Conservation (phyloP, 2,888 invertebrate genomes). For the Enchytraeus crypticus region DNA sequence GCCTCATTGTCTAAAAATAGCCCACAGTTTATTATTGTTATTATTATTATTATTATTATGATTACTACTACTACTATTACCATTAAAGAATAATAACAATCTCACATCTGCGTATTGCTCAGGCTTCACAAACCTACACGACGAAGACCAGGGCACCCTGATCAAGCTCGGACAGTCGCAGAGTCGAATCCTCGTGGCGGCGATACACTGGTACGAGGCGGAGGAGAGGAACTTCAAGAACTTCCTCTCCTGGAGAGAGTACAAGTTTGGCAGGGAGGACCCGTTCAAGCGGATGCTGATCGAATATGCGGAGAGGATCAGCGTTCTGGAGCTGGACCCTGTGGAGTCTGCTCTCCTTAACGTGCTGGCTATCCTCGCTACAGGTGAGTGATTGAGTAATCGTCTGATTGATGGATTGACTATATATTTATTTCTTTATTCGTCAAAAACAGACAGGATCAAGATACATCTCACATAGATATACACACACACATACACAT, state of each 20-base stretch:
- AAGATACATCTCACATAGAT: too few species aligned
- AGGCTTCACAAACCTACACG: slow-evolving; percentile 20
- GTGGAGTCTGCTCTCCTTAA: slow-evolving; percentile 25
- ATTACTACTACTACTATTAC: too few species aligned
- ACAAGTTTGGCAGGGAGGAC: slow-evolving; percentile 3
- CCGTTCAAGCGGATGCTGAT: slow-evolving; percentile 19
- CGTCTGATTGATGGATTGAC: too few species aligned
- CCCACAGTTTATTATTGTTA: too few species aligned
- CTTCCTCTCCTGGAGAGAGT: slow-evolving; percentile 23
- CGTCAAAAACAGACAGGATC: too few species aligned
- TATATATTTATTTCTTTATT: too few species aligned
- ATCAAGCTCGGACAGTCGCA: slow-evolving; percentile 23
- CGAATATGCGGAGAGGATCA: slow-evolving; percentile 14
- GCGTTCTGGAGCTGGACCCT: slow-evolving; percentile 12
- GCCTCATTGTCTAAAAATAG: too few species aligned
- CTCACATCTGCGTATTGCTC: too few species aligned
- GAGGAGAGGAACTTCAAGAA: slow-evolving; percentile 16
- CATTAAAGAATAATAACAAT: too few species aligned
- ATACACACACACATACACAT: too few species aligned
- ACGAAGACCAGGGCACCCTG: slow-evolving; percentile 19
- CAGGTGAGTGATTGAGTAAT: slow-evolving; percentile 16
- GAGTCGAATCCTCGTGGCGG: slow-evolving; percentile 24
- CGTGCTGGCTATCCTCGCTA: slow-evolving; percentile 19
- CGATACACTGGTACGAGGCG: slow-evolving; percentile 23
- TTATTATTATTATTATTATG: too few species aligned